phyloP scores from a whole-genome alignment of 2,888 invertebrate species.

The Alloplasta piceator region DNA sequence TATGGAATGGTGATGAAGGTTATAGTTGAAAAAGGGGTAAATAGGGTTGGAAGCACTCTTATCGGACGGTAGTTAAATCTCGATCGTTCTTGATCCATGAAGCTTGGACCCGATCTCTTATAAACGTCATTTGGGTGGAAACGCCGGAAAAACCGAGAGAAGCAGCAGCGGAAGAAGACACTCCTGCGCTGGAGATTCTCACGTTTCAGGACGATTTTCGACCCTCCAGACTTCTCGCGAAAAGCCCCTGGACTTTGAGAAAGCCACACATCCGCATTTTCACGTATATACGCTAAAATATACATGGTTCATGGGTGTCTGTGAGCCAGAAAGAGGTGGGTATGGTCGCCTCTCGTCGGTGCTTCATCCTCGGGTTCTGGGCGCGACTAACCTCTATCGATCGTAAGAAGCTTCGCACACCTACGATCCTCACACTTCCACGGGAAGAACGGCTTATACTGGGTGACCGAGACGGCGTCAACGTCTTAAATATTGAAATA shows the following conservation, averaged over 20 bases:
- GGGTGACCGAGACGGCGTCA: constrained; percentile 64
- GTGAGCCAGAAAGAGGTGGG: constrained; percentile 69
- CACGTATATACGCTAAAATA: neutral
- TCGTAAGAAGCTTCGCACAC: constrained; percentile 80
- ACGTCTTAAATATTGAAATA: constrained; percentile 38
- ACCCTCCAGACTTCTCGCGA: constrained; percentile 34
- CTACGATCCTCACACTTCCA: constrained; percentile 77
- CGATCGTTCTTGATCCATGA: constrained; percentile 62
- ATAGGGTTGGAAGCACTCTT: constrained; percentile 67
- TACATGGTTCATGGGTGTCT: constrained; percentile 4
- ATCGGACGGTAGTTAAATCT: constrained; percentile 63
- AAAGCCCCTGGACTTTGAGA: constrained; percentile 57
- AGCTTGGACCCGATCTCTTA: constrained; percentile 63
- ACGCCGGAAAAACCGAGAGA: constrained; percentile 64
- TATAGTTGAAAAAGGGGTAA: constrained; percentile 64
- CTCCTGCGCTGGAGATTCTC: constrained; percentile 16
- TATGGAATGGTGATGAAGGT: neutral
- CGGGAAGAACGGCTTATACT: constrained; percentile 63
- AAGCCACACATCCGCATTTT: constrained; percentile 32
- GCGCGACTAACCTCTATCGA: constrained; percentile 81
- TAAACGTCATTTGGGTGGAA: constrained; percentile 31
- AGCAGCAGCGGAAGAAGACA: constrained; percentile 70
- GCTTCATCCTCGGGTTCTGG: constrained; percentile 78
- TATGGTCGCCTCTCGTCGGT: constrained; percentile 66
- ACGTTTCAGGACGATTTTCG: constrained; percentile 48